Evolutionary conservation across 2,113 vertebrate genomes (phyloP).

Genomic region (Shinisaurus crocodilurus): DNA sequence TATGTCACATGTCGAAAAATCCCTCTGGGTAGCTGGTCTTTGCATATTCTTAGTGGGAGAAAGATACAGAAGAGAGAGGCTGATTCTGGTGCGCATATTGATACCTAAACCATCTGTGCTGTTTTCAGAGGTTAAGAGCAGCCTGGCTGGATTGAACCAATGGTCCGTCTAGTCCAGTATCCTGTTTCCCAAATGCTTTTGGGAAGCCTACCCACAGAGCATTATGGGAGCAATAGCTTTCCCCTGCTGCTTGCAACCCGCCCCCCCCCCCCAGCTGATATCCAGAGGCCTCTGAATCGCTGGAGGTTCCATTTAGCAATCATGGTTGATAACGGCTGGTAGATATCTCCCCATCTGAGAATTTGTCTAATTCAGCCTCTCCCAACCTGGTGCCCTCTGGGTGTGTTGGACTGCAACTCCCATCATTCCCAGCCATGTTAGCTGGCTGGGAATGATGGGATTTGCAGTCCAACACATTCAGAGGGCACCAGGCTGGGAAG

Average conservation of each 20-base stretch:
- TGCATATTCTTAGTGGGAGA: background rate
- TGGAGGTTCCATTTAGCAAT: background rate
- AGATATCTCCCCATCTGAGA: background rate
- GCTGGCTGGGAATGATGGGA: background rate
- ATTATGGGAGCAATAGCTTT: background rate
- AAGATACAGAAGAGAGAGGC: no score
- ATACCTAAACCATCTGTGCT: fast-evolving
- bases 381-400: background rate
- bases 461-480: background rate
- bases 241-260: background rate
- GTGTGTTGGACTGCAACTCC: background rate
- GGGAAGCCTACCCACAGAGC: background rate
- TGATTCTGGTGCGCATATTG: background rate
- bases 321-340: background rate
- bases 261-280: background rate
- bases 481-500: background rate
- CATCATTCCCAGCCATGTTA: background rate
- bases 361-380: background rate
- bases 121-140: background rate
- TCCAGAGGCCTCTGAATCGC: background rate
- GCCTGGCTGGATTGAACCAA: background rate
- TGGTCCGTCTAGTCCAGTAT: background rate
- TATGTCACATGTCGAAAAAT: background rate
- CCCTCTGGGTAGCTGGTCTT: background rate
- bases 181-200: background rate